A percentile compares a stretch with the other conserved stretches of the same genome.
phyloP scores from a whole-genome alignment of 1,140 invertebrate species.

The Heliothis virescens region DNA sequence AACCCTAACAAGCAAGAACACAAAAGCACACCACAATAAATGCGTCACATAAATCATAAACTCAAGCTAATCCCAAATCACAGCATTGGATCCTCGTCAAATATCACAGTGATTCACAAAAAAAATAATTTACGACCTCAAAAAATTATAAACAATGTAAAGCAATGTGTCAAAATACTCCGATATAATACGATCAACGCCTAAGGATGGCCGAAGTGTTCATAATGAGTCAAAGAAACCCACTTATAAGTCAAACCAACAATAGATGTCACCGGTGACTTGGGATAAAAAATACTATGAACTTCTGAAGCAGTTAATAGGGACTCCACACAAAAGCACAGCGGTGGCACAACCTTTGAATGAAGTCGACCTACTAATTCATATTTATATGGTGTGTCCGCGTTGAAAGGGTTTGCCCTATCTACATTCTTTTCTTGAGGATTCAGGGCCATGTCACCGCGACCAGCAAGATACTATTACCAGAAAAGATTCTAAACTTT shows the following conservation, averaged over 20 bases:
- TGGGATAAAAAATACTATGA: constrained; percentile 80
- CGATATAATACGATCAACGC: constrained; percentile 73
- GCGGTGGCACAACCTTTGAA: constrained; percentile 67
- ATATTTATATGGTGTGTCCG: constrained; percentile 67
- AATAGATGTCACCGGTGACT: constrained; percentile 74
- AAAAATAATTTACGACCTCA: constrained; percentile 75
- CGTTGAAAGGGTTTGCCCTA: constrained; percentile 64
- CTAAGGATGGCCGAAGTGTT: constrained; percentile 64
- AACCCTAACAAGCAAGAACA: neutral
- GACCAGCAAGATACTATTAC: neutral
- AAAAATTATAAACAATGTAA: constrained; percentile 77
- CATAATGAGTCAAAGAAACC: constrained; percentile 63
- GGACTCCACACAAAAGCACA: constrained; percentile 66
- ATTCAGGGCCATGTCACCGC: constrained; percentile 56
- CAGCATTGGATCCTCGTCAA: constrained; percentile 72
- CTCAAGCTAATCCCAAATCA: constrained; percentile 71
- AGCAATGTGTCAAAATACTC: constrained; percentile 83
- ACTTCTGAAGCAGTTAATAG: constrained; percentile 83
- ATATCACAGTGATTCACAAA: constrained; percentile 55
- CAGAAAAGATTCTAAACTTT: too few species aligned
- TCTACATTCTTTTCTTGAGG: constrained; percentile 53
- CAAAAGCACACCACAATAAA: constrained; percentile 47
- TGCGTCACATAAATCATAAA: constrained; percentile 73
- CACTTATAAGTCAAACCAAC: constrained; percentile 63
- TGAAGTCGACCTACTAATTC: constrained; percentile 72